Base-by-base conservation (phyloP, 1,140 invertebrate species). In the Neotoxoptera formosana region DNA sequence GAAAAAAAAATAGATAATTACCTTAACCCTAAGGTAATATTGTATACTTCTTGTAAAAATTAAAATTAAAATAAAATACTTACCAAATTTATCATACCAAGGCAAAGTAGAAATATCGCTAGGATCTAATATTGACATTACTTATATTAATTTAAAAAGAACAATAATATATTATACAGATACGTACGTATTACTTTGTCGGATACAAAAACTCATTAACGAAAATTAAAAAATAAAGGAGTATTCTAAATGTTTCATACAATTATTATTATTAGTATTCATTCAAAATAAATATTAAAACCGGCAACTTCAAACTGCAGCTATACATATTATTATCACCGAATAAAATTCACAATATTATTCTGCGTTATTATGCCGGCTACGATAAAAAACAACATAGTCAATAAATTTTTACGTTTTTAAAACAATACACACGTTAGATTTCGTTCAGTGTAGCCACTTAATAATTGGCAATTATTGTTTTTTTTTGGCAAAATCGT, bases 371-470 rank as follows among this genome's bases (percentile, higher is more conserved):
- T 41, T 41, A 67, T 60, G 11, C 89, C 89, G 89, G 89, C 89
- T 90, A 34, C 17, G 17, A 89, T 89, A 51, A 51, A 34, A 51
- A 88, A 48, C 17, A 56, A 67, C 45, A 60, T 67, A 4, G 30
- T 45, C n/a, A 36, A 0, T 6, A n/a, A 67, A n/a, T 45, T 56
- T 36, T 60, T 90, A 90, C 89, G 51, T 90, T 60, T 88, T 86
- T 41, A 60, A 90, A 90, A 90, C 23, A 67, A 11, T 30, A 60
- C 11, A 45, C 53, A 67, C 7, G 23, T 36, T 90, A 67, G 25
- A 67, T 25, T 36, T 30, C 7, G 23, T 56, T 60, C 89, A 90
- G 89, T 90, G 89, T 90, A 67, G 89, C 89, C 89, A 90, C 56
- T 88, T 51, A 34, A 51, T 25, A 45, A 30, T 86, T 45, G 83